Percentiles rank a stretch among this genome's conserved stretches.
These are phyloP conservation scores for Babyrousa celebensis DNA, from an alignment of 2,797 vertebrate species.

Conservation along the genomic window DNA sequence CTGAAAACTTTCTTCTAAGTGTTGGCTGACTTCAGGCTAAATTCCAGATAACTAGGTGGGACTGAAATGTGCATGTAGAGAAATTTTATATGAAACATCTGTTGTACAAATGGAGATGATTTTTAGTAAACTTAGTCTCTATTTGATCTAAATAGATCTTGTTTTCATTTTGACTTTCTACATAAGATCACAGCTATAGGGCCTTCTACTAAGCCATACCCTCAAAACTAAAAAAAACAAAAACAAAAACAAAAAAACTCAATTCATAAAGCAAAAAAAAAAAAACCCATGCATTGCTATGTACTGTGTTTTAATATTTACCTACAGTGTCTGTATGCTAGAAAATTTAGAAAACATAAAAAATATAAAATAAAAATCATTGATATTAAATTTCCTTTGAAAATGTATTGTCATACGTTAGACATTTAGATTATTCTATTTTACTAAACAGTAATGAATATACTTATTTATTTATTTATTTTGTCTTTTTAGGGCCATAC, in stretches of 20 bases:
- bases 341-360: not conserved
- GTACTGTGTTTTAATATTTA: not conserved
- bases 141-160: conserved; percentile 63
- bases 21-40: conserved; percentile 58
- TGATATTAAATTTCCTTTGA: conserved; percentile 14
- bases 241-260: no score
- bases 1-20: conserved; percentile 35
- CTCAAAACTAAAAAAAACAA: conserved; percentile 36
- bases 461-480: not conserved
- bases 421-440: not conserved
- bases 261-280: conserved; percentile 48
- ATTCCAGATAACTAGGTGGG: conserved; percentile 71
- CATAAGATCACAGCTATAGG: not conserved
- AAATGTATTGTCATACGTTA: not conserved
- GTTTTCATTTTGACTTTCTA: conserved; percentile 73
- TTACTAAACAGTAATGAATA: conserved; percentile 32
- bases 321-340: not conserved
- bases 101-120: conserved; percentile 76
- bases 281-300: not conserved
- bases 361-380: conserved; percentile 28
- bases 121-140: conserved; percentile 68
- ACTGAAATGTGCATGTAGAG: conserved; percentile 58
- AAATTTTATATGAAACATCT: conserved; percentile 77
- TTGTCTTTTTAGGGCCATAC: no score
- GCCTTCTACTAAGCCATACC: not conserved